Conservation (phyloP, 2,113 vertebrate genomes). For the Gavialis gangeticus region DNA sequence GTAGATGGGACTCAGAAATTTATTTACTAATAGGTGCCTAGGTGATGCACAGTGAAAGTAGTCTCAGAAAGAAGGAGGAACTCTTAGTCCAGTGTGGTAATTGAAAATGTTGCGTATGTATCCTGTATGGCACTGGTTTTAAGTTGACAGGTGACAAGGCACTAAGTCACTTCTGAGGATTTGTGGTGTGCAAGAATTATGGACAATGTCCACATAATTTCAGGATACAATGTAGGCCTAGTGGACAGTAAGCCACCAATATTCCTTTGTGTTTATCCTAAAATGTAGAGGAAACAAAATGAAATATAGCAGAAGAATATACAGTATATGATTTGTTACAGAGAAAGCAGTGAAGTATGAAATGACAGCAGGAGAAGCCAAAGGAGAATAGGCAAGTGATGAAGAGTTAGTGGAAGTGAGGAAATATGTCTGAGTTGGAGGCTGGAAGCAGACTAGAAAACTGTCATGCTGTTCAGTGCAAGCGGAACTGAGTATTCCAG, state of each 20-base stretch:
- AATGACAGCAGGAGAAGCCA: not conserved
- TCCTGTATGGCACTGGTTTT: not conserved
- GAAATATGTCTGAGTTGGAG: not conserved
- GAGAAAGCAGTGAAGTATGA: constrained; percentile 20
- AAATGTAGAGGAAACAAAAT: constrained; percentile 29
- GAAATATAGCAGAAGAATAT: not conserved
- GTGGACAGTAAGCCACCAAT: not conserved
- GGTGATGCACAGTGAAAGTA: not conserved
- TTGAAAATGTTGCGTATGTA: not conserved
- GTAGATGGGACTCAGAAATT: not conserved
- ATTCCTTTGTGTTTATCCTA: not conserved
- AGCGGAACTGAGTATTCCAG: not conserved
- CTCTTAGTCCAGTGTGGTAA: not conserved
- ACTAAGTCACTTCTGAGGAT: not conserved
- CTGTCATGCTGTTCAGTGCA: not conserved
- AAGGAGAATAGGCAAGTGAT: not conserved
- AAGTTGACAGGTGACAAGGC: not conserved
- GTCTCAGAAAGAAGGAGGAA: not conserved
- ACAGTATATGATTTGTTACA: not conserved
- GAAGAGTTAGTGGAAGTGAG: not conserved
- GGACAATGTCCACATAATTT: not conserved
- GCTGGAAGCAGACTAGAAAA: not conserved
- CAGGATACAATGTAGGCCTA: not conserved
- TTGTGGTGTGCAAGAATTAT: not conserved
- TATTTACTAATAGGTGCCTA: not conserved